Evolutionary conservation across 2,888 invertebrate genomes (phyloP), one percentile per base, ranked within the genome.

Genomic region (Leptopilina syphax): DNA sequence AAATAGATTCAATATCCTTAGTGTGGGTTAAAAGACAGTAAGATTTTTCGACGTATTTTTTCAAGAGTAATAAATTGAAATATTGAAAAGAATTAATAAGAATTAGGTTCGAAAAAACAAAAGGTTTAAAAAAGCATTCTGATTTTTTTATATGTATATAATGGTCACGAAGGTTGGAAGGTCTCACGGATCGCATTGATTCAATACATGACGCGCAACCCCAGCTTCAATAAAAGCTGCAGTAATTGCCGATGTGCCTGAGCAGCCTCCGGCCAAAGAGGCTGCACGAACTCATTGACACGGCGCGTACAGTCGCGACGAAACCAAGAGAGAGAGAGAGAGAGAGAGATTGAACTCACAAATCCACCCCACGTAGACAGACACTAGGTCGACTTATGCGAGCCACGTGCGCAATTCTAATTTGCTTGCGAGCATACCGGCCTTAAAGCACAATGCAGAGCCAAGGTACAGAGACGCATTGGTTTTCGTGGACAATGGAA

Each of bases 331-430:
- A 27, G 60, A 77, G 79, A 83, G 66, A 76, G 41, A 67, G 82
- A 47, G 79, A 83, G 81, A 82, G 77, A 34, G 34, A 65, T 13
- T 34, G 34, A 73, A 41, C 34, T 86, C 86, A 87, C 88, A 87
- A 88, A 88, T 88, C 86, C 84, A 84, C 84, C 84, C 84, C 83
- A 83, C 81, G 81, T 81, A 80, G 84, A 85, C 84, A 86, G 87
- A 86, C 86, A 87, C 83, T 82, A 82, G 83, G 83, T 81, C 87
- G 87, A 87, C 88, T 88, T 87, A 89, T 89, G 87, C 89, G 84
- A 87, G 89, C 89, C 89, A 89, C 89, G 89, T 89, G 89, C 88
- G 84, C 86, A 86, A 85, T 88, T 89, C 89, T 89, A 89, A 89
- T 89, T 89, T 89, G 89, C 89, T 89, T 89, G 89, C 89, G 88